A percentile compares a stretch with the other conserved stretches of the same genome.
Conservation (phyloP, 30 jellyfish, hydroid and myxozoan genomes). For the Pelagia noctiluca region DNA sequence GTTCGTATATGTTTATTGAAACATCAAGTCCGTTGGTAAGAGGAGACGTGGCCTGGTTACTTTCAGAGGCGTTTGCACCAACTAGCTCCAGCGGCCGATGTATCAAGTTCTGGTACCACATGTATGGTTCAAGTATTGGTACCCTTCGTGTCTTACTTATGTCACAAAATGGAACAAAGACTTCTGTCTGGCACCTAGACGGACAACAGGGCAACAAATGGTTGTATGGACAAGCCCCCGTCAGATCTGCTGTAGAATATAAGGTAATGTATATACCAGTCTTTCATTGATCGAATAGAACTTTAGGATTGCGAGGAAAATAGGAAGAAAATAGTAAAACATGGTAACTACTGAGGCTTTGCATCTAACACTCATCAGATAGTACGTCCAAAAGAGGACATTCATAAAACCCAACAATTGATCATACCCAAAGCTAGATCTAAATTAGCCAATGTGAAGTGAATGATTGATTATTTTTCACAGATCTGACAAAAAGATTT, state of each 20-base stretch:
- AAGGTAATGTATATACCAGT: too few relatives aligned
- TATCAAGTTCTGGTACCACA: slow-evolving; percentile 96
- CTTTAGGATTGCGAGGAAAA: too few relatives aligned
- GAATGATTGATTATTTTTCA: too few relatives aligned
- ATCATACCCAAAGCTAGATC: too few relatives aligned
- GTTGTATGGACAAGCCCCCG: slow-evolving; percentile 97
- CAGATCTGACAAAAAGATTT: too few relatives aligned
- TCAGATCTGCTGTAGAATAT: slow-evolving; percentile 81
- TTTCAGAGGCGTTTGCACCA: slow-evolving; percentile 94
- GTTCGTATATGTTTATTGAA: slow-evolving; percentile 87
- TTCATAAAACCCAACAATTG: too few relatives aligned
- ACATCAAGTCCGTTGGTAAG: slow-evolving; percentile 79
- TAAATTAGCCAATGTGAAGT: too few relatives aligned
- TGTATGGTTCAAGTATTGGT: slow-evolving; percentile 94
- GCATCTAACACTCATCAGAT: too few relatives aligned
- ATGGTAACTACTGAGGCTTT: too few relatives aligned
- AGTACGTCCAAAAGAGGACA: too few relatives aligned
- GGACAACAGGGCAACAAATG: slow-evolving; percentile 90
- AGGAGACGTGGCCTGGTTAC: slow-evolving; percentile 89
- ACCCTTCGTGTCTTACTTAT: slow-evolving; percentile 72
- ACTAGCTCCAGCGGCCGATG: slow-evolving; percentile 92
- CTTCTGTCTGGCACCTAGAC: slow-evolving; percentile 82
- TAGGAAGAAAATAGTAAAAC: too few relatives aligned
- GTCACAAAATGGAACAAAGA: slow-evolving; percentile 89
- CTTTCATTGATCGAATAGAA: too few relatives aligned